Evolutionary conservation across 2,113 vertebrate species (phyloP).

Genomic region (Amblyopsis rosae): DNA sequence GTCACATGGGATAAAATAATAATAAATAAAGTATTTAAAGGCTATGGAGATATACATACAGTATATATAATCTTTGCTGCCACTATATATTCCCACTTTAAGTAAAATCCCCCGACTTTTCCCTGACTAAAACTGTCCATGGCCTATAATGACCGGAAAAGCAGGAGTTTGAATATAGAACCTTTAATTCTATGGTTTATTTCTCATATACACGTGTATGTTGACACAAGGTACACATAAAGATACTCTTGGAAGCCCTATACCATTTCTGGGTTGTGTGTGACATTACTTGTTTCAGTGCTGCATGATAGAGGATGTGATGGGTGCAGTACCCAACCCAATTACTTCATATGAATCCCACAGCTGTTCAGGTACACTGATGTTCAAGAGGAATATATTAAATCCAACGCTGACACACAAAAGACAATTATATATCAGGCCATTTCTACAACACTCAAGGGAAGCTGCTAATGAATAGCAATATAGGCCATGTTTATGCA

Average conservation of each 20-base stretch:
- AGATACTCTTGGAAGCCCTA: not conserved
- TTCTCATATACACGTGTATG: no score
- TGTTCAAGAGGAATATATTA: conserved; percentile 4
- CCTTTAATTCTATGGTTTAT: no score
- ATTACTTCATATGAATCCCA: conserved; percentile 18
- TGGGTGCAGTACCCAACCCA: conserved; percentile 5
- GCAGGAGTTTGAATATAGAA: no score
- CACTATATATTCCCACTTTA: no score
- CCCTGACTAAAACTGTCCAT: no score
- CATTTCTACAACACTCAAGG: conserved; percentile 29
- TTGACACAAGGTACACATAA: no score
- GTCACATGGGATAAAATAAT: no score
- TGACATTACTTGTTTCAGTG: not conserved
- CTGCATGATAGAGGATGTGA: not conserved
- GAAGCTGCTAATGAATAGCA: conserved; percentile 43
- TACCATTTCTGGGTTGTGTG: not conserved
- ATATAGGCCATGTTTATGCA: not conserved
- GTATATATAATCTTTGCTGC: no score
- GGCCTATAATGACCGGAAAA: no score
- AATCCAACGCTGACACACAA: conserved; percentile 20
- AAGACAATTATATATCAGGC: conserved; percentile 32
- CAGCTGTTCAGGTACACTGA: conserved; percentile 11
- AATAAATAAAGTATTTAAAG: no score
- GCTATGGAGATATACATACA: no score
- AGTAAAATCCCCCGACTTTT: no score